Base-by-base conservation (phyloP, 2,888 invertebrate genomes). In the Callimorpha dominula region DNA sequence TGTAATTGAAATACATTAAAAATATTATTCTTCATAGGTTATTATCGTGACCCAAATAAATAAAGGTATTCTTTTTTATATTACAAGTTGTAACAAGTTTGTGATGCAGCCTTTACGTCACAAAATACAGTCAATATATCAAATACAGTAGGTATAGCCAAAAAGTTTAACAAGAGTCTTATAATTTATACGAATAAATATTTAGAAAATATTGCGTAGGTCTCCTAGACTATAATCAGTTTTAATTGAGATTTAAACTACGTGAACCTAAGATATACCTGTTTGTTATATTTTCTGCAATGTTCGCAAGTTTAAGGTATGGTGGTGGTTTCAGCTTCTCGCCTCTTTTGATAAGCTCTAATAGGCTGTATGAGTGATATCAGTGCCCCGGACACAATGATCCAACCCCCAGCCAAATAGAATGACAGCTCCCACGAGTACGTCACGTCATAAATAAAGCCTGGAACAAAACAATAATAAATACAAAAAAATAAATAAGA, bases 381-480 rank as follows among this genome's bases (percentile, higher is more conserved):
- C 2, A 97, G 92, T 0, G 97, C 83, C n/a, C 98, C 99, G 7
- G 98, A 97, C 15, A 98, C 89, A 40, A 97, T 94, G 74, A 98
- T 98, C 96, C 98, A 98, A 31, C 97, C 96, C 4, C 98, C 98
- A 40, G 98, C 97, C 83, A 97, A 96, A 89, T 97, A 97, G 92
- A 98, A 98, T 0, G 98, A 97, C 82, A 97, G 95, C 85, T 98
- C 97, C 97, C 98, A 98, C 12, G 96, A 96, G 0, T 96, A 93
- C 5, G 97, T 97, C 68, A 97, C 81, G 87, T 98, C 98, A 89
- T 96, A 95, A 42, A 95, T 95, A 1, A 94, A 85, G 95, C 99
- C 99, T 93, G 98, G 9, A 77, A 69, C 12, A 54, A 54, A 7
- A 52, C 0, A n/a, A 54, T 0, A 57, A 43, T 3, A 1, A 64